A percentile compares a stretch with the other conserved stretches of the same genome.
phyloP scores from a whole-genome alignment of 1,140 invertebrate genomes.

The Asobara japonica region DNA sequence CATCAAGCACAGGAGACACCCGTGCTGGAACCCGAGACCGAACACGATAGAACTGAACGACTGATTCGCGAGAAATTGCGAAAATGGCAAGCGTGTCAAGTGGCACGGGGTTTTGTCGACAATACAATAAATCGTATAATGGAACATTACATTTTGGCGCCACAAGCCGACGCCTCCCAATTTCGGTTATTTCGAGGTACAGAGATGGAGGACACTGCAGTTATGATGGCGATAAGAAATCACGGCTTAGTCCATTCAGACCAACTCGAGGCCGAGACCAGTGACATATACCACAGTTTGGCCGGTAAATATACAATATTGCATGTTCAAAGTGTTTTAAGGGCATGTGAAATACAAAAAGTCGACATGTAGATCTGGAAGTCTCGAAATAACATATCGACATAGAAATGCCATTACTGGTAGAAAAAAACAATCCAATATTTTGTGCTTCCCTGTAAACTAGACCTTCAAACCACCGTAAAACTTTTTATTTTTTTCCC shows the following conservation, averaged over 20 bases:
- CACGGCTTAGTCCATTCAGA: constrained; percentile 53
- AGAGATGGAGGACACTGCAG: constrained; percentile 69
- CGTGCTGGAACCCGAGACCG: constrained; percentile 24
- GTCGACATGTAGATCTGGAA: too few relatives aligned
- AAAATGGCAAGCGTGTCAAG: constrained; percentile 76
- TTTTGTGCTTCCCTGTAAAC: too few relatives aligned
- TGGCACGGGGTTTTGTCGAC: constrained; percentile 76
- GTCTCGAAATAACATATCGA: too few relatives aligned
- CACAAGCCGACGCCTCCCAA: constrained; percentile 62
- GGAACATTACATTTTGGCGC: constrained; percentile 70
- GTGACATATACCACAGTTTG: neutral
- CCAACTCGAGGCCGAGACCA: constrained; percentile 62
- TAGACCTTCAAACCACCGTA: too few relatives aligned
- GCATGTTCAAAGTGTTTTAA: too few relatives aligned
- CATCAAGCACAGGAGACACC: constrained; percentile 30
- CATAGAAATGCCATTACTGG: too few relatives aligned
- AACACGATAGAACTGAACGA: constrained; percentile 46
- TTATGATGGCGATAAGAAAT: constrained; percentile 70
- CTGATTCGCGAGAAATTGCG: constrained; percentile 50
- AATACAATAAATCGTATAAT: constrained; percentile 77
- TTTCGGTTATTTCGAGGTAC: constrained; percentile 68
- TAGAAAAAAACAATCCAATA: too few relatives aligned
- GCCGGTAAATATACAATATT: too few relatives aligned
- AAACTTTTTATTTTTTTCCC: too few relatives aligned
- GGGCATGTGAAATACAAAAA: too few relatives aligned